These are phyloP conservation scores for Macrotus californicus DNA, from an alignment of 2,113 vertebrate species.

Conservation along the genomic window DNA sequence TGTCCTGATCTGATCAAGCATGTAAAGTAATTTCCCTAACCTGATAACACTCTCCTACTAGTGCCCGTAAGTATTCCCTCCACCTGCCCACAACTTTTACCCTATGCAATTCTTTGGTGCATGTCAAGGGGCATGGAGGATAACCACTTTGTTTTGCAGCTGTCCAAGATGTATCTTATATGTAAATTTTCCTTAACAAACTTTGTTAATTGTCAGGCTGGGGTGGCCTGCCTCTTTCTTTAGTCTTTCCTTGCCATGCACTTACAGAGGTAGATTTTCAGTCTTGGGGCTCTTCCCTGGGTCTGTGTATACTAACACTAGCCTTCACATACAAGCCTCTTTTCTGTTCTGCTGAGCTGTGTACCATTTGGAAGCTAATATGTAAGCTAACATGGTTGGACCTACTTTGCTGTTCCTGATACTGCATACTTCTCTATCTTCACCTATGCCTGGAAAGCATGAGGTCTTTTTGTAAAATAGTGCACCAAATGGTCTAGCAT, in stretches of 20 bases:
- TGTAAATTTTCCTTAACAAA: not conserved
- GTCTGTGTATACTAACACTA: not conserved
- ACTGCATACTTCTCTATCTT: not conserved
- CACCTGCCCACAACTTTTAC: not conserved
- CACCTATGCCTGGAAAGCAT: not conserved
- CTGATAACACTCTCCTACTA: not conserved
- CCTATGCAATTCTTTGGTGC: not conserved
- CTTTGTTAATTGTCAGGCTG: not conserved
- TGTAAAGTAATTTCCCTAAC: not conserved
- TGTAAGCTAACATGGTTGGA: not conserved
- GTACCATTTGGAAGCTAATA: not conserved
- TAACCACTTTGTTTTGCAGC: not conserved
- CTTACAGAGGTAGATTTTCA: not conserved
- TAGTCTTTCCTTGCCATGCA: not conserved
- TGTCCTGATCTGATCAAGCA: not conserved
- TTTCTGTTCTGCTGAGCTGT: not conserved
- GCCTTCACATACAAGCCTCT: not conserved
- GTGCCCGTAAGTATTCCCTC: not conserved
- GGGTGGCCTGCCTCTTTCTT: not conserved
- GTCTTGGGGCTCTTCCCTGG: not conserved
- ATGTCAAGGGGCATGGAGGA: not conserved
- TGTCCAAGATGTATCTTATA: too few relatives aligned
- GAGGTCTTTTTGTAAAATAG: not conserved
- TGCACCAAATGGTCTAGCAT: not conserved
- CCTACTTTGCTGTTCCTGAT: not conserved